Evolutionary conservation across 1,140 invertebrate genomes (phyloP), one percentile per base, ranked within the genome.

Genomic region (Brachionus manjavacas): DNA sequence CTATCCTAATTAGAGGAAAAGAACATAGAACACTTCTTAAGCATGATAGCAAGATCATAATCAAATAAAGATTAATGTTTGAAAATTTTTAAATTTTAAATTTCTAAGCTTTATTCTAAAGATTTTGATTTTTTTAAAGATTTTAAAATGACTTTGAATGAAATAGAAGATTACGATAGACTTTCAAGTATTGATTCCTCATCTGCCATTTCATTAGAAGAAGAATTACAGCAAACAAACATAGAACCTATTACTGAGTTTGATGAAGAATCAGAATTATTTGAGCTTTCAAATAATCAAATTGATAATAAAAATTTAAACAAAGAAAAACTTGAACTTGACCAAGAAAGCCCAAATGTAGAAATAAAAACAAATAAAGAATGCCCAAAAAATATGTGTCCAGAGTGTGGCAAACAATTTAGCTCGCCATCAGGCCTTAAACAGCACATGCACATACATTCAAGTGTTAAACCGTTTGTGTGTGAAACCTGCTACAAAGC

Each of bases 361-460:
- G 43, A 46, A 35, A 35, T 7, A 14, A 46, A 14, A n/a, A 14
- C 43, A 46, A 46, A 46, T 28, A 23, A 9, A 11, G 76, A 80
- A 16, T 52, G 52, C 25, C 92, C 95, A 86, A 94, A 94, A 87
- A 96, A 99, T 92, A 95, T 96, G 79, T 99, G 97, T 89, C 93
- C 94, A 72, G 95, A 98, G 91, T 99, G 97, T 90, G 97, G 96
- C 80, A 99, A 99, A 91, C 97, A 96, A 66, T 99, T 99, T 90
- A 95, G 94, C 9, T 97, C 96, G 25, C 95, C 94, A 72, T 97
- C 95, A 66, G 98, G 98, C 9, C 91, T 99, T 39, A 99, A 99
- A 90, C 98, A 99, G 89, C 98, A 99, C 91, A 96, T 95, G 28
- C 97, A 99, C 90, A 99, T 99, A 85, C 98, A 99, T 91, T 97